These are phyloP conservation scores for Oxygymnocypris stewartii DNA, from an alignment of 2,113 vertebrate species.

Conservation along the genomic window DNA sequence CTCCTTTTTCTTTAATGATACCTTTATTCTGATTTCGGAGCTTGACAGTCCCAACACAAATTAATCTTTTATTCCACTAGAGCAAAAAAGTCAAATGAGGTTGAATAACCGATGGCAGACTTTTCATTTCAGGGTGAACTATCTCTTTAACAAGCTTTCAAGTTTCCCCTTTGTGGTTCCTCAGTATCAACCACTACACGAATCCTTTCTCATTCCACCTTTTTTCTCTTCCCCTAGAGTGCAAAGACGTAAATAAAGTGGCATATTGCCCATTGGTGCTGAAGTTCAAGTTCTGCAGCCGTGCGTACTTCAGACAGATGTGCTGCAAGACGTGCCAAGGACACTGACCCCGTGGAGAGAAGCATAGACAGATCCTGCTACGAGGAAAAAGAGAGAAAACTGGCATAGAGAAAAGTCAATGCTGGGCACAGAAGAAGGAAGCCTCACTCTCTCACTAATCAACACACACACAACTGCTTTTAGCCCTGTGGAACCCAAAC, in stretches of 20 bases:
- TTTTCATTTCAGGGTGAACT: not conserved
- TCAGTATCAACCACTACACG: not conserved
- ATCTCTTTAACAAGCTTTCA: not conserved
- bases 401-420: conserved; percentile 43
- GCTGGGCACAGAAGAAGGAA: conserved; percentile 47
- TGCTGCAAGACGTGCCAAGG: conserved; percentile 99
- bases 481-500: conserved; percentile 92
- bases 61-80: not conserved
- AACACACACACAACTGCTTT: conserved; percentile 62
- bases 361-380: conserved; percentile 28
- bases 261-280: conserved; percentile 98
- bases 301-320: conserved; percentile 99
- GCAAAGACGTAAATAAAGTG: conserved; percentile 99
- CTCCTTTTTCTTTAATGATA: not conserved
- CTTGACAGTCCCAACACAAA: not conserved
- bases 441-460: conserved; percentile 63
- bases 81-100: not conserved
- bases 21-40: not conserved
- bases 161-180: not conserved
- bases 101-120: not conserved
- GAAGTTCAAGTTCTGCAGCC: conserved; percentile 99
- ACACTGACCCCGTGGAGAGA: conserved; percentile 81
- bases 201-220: conserved; percentile 9
- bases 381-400: conserved; percentile 64
- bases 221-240: conserved; percentile 78